Conservation (phyloP, 2,797 vertebrate species). For the Propithecus perrieri region DNA sequence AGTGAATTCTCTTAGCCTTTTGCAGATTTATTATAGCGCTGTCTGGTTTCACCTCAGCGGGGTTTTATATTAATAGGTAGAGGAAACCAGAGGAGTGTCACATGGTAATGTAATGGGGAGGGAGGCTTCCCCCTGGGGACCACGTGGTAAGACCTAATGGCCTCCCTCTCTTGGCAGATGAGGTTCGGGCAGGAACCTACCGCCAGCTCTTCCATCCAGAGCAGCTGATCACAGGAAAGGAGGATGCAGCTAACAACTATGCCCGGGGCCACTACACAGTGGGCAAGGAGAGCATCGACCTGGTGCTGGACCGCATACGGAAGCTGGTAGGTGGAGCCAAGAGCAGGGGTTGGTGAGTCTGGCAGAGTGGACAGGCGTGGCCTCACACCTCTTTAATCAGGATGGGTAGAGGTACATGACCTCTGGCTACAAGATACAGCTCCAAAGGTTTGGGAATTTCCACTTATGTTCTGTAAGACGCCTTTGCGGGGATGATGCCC, state of each 20-base stretch:
- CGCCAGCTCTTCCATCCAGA: slow-evolving; percentile 88
- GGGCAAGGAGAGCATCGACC: slow-evolving; percentile 87
- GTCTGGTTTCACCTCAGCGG: not conserved
- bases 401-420: not conserved
- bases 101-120: not conserved
- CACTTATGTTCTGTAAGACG: not conserved
- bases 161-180: slow-evolving; percentile 80
- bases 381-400: not conserved
- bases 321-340: slow-evolving; percentile 83
- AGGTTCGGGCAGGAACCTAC: slow-evolving; percentile 85
- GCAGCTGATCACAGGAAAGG: slow-evolving; percentile 88
- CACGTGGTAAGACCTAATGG: not conserved
- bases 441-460: not conserved
- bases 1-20: not conserved
- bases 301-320: slow-evolving; percentile 86
- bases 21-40: not conserved
- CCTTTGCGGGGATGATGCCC: not conserved
- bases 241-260: slow-evolving; percentile 89
- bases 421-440: not conserved
- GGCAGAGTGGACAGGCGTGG: not conserved
- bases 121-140: not conserved
- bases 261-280: slow-evolving; percentile 89
- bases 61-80: not conserved
- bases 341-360: not conserved
- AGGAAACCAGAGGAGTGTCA: not conserved